Conservation (phyloP, 2,888 invertebrate genomes). For the Romanomermis culicivorax region DNA sequence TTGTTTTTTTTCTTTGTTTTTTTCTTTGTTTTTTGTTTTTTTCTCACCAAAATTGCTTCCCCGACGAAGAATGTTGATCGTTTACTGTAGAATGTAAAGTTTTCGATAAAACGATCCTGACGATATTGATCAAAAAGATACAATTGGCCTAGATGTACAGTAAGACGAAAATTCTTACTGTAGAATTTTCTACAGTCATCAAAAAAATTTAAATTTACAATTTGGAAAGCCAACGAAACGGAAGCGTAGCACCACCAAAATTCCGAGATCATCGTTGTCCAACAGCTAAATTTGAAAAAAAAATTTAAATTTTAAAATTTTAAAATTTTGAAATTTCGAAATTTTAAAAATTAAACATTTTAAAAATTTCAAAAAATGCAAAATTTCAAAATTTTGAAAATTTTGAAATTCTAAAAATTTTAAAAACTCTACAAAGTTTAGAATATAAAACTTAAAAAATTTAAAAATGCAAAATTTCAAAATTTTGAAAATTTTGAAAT, state of each 20-base stretch:
- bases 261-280: slow-evolving; percentile 8
- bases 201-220: slow-evolving; percentile 11
- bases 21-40: too few relatives aligned
- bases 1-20: too few relatives aligned
- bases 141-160: slow-evolving; percentile 24
- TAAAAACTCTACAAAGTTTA: too few relatives aligned
- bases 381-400: too few relatives aligned
- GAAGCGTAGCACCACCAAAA: slow-evolving; percentile 9
- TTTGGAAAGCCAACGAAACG: slow-evolving; percentile 2
- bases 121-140: slow-evolving; percentile 27
- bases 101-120: slow-evolving; percentile 21
- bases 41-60: background rate
- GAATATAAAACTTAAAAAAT: too few relatives aligned
- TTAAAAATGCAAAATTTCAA: too few relatives aligned
- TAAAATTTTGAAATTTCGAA: too few relatives aligned
- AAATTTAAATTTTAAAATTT: background rate
- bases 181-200: background rate
- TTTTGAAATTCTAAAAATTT: too few relatives aligned
- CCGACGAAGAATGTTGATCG: background rate
- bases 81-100: background rate
- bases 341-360: too few relatives aligned
- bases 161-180: background rate
- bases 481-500: too few relatives aligned
- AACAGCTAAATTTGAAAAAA: slow-evolving; percentile 8
- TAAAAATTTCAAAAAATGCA: too few relatives aligned